Evolutionary conservation across 2,888 invertebrate species (phyloP).

Genomic region (Dicyrtoma fusca): DNA sequence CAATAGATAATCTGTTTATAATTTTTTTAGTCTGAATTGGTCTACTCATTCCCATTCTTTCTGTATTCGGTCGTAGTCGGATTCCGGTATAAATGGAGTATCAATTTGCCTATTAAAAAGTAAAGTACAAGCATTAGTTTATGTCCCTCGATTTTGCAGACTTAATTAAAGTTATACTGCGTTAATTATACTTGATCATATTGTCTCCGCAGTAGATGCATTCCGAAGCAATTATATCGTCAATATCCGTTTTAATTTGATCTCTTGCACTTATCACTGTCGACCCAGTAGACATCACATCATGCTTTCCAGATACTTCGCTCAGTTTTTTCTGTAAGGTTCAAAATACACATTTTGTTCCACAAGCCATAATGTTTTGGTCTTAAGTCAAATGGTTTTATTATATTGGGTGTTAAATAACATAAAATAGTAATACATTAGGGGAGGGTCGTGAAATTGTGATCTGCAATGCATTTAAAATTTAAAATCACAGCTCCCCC

Average conservation of each 20-base stretch:
- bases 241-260: constrained; percentile 77
- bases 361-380: not conserved
- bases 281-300: constrained; percentile 61
- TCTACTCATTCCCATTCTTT: constrained; percentile 77
- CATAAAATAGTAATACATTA: constrained; percentile 6
- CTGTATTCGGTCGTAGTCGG: constrained; percentile 78
- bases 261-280: constrained; percentile 67
- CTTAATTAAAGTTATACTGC: not conserved
- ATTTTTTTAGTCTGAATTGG: not conserved
- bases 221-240: constrained; percentile 86
- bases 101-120: constrained; percentile 71
- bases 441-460: too few species aligned
- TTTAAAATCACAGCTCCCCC: too few species aligned
- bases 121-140: not conserved
- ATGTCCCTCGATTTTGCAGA: not conserved
- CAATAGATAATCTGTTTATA: too few species aligned
- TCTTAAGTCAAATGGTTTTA: not conserved
- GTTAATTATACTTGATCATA: constrained; percentile 71
- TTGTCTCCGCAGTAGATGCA: constrained; percentile 91
- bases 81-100: constrained; percentile 81
- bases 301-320: constrained; percentile 49
- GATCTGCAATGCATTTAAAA: too few species aligned
- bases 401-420: not conserved
- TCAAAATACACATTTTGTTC: not conserved
- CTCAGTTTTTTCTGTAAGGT: constrained; percentile 48